phyloP scores from a whole-genome alignment of 2,888 invertebrate species.

The Synergus japonicus region DNA sequence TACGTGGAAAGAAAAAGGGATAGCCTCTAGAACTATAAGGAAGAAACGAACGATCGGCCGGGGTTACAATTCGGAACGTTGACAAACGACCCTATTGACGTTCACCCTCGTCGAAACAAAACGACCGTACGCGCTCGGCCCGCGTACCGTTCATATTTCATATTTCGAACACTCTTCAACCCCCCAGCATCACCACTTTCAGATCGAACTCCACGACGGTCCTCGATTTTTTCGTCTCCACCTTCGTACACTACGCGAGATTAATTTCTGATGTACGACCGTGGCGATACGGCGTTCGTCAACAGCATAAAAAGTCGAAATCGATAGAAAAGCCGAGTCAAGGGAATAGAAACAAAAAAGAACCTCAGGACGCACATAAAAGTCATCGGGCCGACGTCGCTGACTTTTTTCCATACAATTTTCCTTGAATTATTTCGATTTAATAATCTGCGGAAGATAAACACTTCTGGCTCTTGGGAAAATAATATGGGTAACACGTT shows the following conservation, averaged over 20 bases:
- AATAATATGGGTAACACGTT: neutral
- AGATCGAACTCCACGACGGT: conserved; percentile 16
- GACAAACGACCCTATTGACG: conserved; percentile 75
- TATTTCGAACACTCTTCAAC: conserved; percentile 67
- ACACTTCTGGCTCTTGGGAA: neutral
- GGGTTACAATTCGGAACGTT: conserved; percentile 55
- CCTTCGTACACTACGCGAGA: conserved; percentile 44
- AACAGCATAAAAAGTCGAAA: conserved; percentile 42
- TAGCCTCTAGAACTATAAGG: conserved; percentile 13
- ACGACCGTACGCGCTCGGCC: conserved; percentile 61
- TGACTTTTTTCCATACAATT: conserved; percentile 4
- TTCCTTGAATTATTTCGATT: neutral
- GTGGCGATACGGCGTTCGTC: conserved; percentile 43
- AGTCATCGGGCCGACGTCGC: neutral
- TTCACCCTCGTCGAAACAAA: conserved; percentile 71
- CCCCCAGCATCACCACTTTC: conserved; percentile 44
- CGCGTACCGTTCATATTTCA: conserved; percentile 68
- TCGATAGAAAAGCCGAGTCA: conserved; percentile 35
- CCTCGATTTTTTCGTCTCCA: conserved; percentile 42
- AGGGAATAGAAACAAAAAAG: conserved; percentile 19
- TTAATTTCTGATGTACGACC: conserved; percentile 47
- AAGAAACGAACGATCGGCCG: conserved; percentile 41
- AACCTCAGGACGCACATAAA: conserved; percentile 9
- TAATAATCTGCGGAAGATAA: neutral
- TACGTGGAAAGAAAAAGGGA: conserved; percentile 10